Conservation (phyloP, 2,113 vertebrate genomes). For the Pomatorhinus ruficollis region DNA sequence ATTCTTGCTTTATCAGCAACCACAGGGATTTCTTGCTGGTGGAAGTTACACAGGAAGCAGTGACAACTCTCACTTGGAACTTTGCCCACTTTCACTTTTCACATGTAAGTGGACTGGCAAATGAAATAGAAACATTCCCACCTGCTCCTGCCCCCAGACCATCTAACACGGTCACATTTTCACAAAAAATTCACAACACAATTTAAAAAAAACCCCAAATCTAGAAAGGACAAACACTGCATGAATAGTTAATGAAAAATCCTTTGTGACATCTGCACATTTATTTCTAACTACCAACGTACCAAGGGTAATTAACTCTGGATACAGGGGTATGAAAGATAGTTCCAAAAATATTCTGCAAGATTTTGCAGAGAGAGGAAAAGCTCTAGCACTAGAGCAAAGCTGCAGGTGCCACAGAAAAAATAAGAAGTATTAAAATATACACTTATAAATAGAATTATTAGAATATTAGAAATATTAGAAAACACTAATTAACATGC, state of each 20-base stretch:
- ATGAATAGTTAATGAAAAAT: background rate
- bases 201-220: accelerated
- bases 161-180: background rate
- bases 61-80: background rate
- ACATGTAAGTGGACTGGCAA: accelerated
- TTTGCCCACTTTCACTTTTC: conserved; percentile 16
- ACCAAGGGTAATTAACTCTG: accelerated
- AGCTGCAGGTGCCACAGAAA: background rate
- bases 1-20: background rate
- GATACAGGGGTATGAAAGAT: background rate
- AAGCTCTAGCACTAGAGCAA: background rate
- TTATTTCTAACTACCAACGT: background rate
- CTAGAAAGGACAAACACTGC: background rate
- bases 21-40: accelerated
- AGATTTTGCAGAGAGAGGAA: background rate
- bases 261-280: accelerated
- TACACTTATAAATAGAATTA: background rate
- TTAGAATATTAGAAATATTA: no score
- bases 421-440: background rate
- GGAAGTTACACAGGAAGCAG: background rate
- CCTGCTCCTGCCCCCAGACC: accelerated
- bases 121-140: background rate
- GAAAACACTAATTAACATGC: background rate
- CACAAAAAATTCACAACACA: background rate
- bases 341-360: background rate